phyloP scores from a whole-genome alignment of 2,888 invertebrate genomes.

The Antitype chi region DNA sequence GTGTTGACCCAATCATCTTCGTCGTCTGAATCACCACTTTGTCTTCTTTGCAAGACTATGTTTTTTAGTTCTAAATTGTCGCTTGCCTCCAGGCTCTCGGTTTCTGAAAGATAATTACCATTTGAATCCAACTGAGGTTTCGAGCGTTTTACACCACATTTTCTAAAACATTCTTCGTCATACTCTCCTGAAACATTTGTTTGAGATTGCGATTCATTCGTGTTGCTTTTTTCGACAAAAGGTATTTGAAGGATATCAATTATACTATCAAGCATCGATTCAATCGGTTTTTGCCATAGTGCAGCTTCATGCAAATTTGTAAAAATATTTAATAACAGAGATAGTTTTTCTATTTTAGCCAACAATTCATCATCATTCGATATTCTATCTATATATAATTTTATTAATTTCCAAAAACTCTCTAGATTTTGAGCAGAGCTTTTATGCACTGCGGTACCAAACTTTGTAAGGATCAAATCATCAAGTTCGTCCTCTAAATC shows the following conservation, averaged over 20 bases:
- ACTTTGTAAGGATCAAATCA: not conserved
- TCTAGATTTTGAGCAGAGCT: slow-evolving; percentile 12
- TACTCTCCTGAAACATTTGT: not conserved
- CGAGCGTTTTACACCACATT: slow-evolving; percentile 5
- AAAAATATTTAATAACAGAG: slow-evolving; percentile 33
- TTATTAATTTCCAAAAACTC: slow-evolving; percentile 37
- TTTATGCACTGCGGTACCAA: slow-evolving; percentile 1
- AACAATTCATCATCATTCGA: slow-evolving; percentile 1
- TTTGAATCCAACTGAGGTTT: slow-evolving; percentile 27
- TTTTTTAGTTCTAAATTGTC: slow-evolving; percentile 1
- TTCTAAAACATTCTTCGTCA: slow-evolving; percentile 25
- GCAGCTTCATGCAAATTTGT: slow-evolving; percentile 24
- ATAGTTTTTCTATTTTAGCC: slow-evolving; percentile 15
- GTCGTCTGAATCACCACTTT: not conserved
- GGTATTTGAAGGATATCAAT: slow-evolving; percentile 24
- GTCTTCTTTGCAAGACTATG: not conserved
- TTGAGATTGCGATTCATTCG: not conserved
- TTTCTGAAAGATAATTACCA: slow-evolving; percentile 35
- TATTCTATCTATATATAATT: slow-evolving; percentile 1
- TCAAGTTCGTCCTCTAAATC: not conserved
- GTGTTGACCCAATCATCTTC: not conserved
- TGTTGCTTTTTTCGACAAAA: not conserved
- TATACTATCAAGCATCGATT: slow-evolving; percentile 30
- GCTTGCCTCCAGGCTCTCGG: not conserved
- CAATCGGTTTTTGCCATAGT: slow-evolving; percentile 7